Base-by-base conservation (phyloP, 92 coral and sea anemone species). In the Montipora capitata region DNA sequence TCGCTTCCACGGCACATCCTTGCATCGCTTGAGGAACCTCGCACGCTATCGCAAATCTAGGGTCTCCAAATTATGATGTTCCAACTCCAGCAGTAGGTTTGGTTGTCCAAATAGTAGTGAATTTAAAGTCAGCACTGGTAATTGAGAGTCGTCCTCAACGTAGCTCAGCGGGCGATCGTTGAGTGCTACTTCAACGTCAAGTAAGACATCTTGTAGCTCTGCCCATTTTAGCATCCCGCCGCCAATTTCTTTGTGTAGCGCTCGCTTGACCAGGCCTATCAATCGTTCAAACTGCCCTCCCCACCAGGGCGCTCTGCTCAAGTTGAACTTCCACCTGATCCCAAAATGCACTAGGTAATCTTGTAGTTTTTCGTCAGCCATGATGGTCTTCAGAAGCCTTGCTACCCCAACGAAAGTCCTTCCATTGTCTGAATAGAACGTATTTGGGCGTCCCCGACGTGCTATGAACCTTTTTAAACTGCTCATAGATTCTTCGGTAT, bases 381-480 rank as follows among this genome's bases (percentile, higher is more conserved):
- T 20, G 27, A 20, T 20, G 2, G 58, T 43, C 40, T 72, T 72
- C 27, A 72, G 77, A 3, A 43, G 58, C 27, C 16, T 72, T 18
- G 58, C 77, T 1, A 39, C 77, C 11, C 77, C 77, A 10, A 48
- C 58, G 0, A 49, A 49, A 6, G 57, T 75, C 11, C 12, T 74
- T 11, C 78, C 78, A 16, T 82, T 9, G 41, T 39, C 1, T 48
- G 86, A 9, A 20, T 20, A 20, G 0, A 20, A 20, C 27, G 27
- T 20, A 20, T 20, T 20, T 20, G 27, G 27, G 0, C 68, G 74
- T 35, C 78, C 78, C 0, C 78, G 74, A 2, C 79, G 63, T 44
- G 86, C 78, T 6, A 81, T 74, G 38, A 68, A 69, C 51, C 77
- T 12, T 39, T 81, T 81, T 8, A 81, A 49, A 68, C 86, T 81